Evolutionary conservation across 2,113 vertebrate genomes (phyloP).

Genomic region (Ptychochromis oligacanthus): DNA sequence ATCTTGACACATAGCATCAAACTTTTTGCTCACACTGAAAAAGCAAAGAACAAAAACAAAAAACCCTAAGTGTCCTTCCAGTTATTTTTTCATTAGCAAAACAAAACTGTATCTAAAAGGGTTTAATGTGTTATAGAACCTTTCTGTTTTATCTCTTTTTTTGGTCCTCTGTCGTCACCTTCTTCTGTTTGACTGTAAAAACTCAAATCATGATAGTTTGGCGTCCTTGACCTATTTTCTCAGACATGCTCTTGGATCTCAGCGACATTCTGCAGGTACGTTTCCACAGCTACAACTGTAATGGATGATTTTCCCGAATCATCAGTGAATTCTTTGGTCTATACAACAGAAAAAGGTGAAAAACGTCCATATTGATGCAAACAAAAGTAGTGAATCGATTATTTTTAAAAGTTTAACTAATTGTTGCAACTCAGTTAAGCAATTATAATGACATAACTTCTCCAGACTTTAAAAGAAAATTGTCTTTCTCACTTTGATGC

Average conservation of each 20-base stretch:
- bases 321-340: background rate
- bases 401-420: background rate
- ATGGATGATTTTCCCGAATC: background rate
- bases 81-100: background rate
- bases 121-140: background rate
- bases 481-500: background rate
- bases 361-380: background rate
- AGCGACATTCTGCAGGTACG: slow-evolving; percentile 96
- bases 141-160: background rate
- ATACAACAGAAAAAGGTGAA: background rate
- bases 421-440: background rate
- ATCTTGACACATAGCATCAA: too few species aligned
- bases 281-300: background rate
- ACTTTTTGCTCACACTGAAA: too few species aligned
- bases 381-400: too few species aligned
- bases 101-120: background rate
- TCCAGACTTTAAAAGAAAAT: background rate
- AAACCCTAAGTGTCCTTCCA: background rate
- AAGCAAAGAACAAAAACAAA: too few species aligned
- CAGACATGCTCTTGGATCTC: slow-evolving; percentile 98
- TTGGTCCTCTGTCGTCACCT: background rate
- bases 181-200: background rate
- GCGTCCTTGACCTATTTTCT: slow-evolving; percentile 23
- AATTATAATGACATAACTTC: background rate
- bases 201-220: background rate